These are phyloP conservation scores for Drosophila lini DNA, from an alignment of 1,140 invertebrate species.

Conservation along the genomic window DNA sequence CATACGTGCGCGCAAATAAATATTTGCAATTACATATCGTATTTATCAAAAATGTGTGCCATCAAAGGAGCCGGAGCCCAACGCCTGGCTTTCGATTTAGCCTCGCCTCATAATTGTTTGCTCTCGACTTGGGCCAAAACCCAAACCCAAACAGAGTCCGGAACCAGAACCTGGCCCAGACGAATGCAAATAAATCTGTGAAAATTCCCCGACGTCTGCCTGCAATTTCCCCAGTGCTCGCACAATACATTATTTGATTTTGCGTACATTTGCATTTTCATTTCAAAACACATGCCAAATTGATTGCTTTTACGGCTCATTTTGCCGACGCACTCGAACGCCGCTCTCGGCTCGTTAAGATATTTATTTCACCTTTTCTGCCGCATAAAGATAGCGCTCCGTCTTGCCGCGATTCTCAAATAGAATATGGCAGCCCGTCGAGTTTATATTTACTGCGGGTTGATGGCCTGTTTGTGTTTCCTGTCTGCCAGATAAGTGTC, in stretches of 20 bases:
- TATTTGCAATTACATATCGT: constrained; percentile 80
- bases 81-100: constrained; percentile 18
- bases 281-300: constrained; percentile 75
- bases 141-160: constrained; percentile 12
- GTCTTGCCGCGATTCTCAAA: constrained; percentile 32
- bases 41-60: constrained; percentile 64
- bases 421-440: constrained; percentile 27
- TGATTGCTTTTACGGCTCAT: constrained; percentile 81
- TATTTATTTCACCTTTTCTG: constrained; percentile 63
- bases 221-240: constrained; percentile 30
- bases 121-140: constrained; percentile 14
- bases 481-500: constrained; percentile 41
- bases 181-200: constrained; percentile 71
- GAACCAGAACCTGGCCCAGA: constrained; percentile 3
- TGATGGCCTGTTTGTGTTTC: constrained; percentile 49
- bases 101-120: constrained; percentile 12
- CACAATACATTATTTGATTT: constrained; percentile 53
- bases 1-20: constrained; percentile 73
- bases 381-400: constrained; percentile 55
- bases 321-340: constrained; percentile 57
- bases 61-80: constrained; percentile 14
- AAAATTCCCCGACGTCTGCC: constrained; percentile 42
- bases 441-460: constrained; percentile 25
- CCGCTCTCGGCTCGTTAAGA: constrained; percentile 62
- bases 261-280: constrained; percentile 64